phyloP scores from a whole-genome alignment of 2,888 invertebrate genomes.

The Thymelicus lineola region DNA sequence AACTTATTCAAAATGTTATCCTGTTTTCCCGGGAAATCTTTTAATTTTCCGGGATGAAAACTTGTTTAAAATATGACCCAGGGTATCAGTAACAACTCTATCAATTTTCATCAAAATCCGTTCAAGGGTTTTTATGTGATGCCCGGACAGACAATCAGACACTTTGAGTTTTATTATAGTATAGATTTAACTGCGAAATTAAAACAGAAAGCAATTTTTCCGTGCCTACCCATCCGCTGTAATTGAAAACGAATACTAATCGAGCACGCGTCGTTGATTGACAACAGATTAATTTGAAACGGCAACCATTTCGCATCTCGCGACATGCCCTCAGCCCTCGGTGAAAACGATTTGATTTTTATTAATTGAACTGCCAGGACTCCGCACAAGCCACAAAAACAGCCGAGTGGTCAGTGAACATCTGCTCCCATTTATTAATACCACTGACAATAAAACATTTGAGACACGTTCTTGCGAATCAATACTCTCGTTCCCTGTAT shows the following conservation, averaged over 20 bases:
- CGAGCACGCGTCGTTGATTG: conserved; percentile 22
- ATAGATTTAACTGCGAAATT: background rate
- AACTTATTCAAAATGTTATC: no score
- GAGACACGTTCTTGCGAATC: conserved; percentile 84
- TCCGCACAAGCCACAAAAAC: conserved; percentile 60
- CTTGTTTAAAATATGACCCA: no score
- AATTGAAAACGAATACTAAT: background rate
- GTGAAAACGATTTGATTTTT: conserved; percentile 66
- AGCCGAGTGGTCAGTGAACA: conserved; percentile 56
- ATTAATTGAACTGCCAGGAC: conserved; percentile 71
- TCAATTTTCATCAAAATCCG: no score
- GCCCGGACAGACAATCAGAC: no score
- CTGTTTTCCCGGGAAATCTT: no score
- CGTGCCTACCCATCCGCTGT: background rate
- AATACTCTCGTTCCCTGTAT: conserved; percentile 72
- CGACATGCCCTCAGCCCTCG: conserved; percentile 26
- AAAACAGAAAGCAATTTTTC: background rate
- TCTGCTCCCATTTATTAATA: conserved; percentile 82
- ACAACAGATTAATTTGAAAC: conserved; percentile 23
- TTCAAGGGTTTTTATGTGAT: no score
- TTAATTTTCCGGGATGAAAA: no score
- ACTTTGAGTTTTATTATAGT: no score
- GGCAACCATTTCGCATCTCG: conserved; percentile 4
- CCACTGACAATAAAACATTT: conserved; percentile 78
- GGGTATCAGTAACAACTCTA: no score